Conservation (phyloP, 2,888 invertebrate species). For the Catonia carolina region DNA sequence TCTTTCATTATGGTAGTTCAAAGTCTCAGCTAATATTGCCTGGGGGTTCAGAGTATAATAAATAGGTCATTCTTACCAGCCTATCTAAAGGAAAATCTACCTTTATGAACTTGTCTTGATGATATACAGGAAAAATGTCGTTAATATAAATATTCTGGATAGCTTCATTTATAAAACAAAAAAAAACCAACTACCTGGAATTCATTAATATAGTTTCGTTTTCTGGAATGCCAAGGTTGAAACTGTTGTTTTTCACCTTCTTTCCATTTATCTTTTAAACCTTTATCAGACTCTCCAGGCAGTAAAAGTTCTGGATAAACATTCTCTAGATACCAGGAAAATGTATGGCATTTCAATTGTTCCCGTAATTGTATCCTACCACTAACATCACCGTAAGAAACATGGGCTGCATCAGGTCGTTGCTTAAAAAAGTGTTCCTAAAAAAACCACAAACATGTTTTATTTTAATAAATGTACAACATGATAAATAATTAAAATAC, state of each 20-base stretch:
- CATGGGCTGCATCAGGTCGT: slow-evolving; percentile 52
- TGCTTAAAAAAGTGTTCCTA: slow-evolving; percentile 68
- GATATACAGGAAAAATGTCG: no score
- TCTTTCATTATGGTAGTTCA: no score
- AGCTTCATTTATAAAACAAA: no score
- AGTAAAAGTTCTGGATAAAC: slow-evolving; percentile 74
- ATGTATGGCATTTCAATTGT: slow-evolving; percentile 68
- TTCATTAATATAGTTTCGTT: slow-evolving; percentile 41
- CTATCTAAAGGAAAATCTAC: no score
- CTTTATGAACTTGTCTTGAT: no score
- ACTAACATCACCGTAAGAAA: slow-evolving; percentile 67
- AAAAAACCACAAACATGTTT: background rate
- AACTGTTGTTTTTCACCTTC: slow-evolving; percentile 56
- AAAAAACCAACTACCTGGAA: slow-evolving; percentile 36
- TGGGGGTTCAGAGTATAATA: no score
- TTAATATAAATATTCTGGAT: no score
- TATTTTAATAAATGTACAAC: background rate
- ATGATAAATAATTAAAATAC: background rate
- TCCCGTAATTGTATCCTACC: slow-evolving; percentile 65
- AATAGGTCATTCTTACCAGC: no score
- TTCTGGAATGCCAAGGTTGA: slow-evolving; percentile 74
- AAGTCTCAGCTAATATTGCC: no score
- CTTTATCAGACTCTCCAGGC: slow-evolving; percentile 52
- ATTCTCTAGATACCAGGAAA: slow-evolving; percentile 80
- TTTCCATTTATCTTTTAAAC: slow-evolving; percentile 53